Evolutionary conservation across 2,888 invertebrate genomes (phyloP), one percentile per base, ranked within the genome.

Genomic region (Tipula lateralis): DNA sequence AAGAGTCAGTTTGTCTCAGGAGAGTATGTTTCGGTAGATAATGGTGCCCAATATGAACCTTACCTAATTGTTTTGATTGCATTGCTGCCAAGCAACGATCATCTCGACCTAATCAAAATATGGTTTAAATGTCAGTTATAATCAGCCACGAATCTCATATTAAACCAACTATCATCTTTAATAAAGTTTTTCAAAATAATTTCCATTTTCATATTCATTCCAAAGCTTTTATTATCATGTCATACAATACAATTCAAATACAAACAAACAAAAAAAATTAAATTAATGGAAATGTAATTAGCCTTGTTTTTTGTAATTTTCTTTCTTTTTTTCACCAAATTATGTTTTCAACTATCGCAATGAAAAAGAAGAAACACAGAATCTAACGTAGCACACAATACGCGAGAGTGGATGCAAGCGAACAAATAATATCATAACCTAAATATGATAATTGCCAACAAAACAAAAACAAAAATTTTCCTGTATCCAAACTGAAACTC

Each of bases 351-450:
- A 44, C 5, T 50, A 50, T 12, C 5, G 44, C 66, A 7, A 66
- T n/a, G 6, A 50, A 16, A 50, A 50, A 5, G 66, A 24, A 66
- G 66, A 66, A 44, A 66, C 7, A 24, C 19, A 66, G 9, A 66
- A 24, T 24, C 24, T 19, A 66, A 13, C 24, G n/a, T n/a, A 50
- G 24, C 9, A 9, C 24, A 66, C 24, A 66, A 66, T 66, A 66
- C 66, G n/a, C n/a, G 24, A 24, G 66, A 66, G 24, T 24, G 19
- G 66, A 66, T 66, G 9, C 66, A 50, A 50, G 44, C 44, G 24
- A 66, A 66, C 66, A 66, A n/a, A n/a, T 50, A 50, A 50, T 50
- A 50, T n/a, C n/a, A 50, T 66, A 66, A 66, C 66, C 66, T 66
- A 66, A 66, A 66, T 66, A 66, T 66, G 66, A 66, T 66, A 66